Conservation (phyloP, 2,888 invertebrate species). For the Axea sp. region DNA sequence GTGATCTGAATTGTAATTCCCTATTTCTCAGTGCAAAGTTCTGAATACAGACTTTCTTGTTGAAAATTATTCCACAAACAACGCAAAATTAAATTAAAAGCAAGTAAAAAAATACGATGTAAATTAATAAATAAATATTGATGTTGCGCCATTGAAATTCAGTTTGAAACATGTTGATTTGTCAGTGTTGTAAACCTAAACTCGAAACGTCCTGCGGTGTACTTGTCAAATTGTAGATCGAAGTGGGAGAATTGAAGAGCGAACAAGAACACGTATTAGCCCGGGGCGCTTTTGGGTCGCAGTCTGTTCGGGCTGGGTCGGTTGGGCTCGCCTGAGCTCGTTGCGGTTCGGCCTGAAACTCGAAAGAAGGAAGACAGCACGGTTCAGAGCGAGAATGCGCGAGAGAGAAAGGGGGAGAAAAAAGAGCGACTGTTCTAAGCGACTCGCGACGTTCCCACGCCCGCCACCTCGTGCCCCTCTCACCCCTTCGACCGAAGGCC, state of each 20-base stretch:
- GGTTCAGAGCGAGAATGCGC: background rate
- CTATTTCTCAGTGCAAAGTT: no score
- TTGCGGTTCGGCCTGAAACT: constrained; percentile 12
- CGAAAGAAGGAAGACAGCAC: constrained; percentile 16
- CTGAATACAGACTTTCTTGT: no score
- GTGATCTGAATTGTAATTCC: no score
- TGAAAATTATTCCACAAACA: no score
- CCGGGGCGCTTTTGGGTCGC: constrained; percentile 47
- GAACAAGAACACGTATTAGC: constrained; percentile 10
- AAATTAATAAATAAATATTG: no score
- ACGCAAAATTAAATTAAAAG: no score
- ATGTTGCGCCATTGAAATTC: no score
- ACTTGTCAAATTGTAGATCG: constrained; percentile 24
- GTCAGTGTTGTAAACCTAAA: no score
- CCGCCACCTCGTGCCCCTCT: constrained; percentile 37
- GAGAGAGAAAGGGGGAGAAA: constrained; percentile 34
- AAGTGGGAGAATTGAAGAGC: constrained; percentile 12
- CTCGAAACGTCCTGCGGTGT: constrained; percentile 2
- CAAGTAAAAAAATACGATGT: no score
- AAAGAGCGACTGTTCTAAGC: constrained; percentile 52
- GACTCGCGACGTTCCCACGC: constrained; percentile 58
- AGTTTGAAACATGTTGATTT: no score
- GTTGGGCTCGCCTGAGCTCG: constrained; percentile 26
- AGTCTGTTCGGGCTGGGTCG: constrained; percentile 39
- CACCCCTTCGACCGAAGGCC: constrained; percentile 4